Base-by-base conservation (phyloP, 2,113 vertebrate genomes). In the Ariopsis seemanni region DNA sequence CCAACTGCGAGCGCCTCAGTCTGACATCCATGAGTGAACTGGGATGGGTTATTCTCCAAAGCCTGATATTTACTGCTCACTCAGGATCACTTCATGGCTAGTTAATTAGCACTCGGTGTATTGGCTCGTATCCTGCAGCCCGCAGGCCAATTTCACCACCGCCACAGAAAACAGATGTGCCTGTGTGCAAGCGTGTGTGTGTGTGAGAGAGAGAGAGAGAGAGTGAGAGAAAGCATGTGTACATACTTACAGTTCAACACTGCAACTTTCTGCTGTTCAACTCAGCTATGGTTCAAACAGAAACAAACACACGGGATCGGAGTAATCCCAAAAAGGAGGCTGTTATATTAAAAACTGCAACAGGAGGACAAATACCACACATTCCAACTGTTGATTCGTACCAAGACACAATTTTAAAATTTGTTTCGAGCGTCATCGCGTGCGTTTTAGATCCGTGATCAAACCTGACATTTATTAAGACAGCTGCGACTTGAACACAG, bases 51-150 rank as follows among this genome's bases (percentile, higher is more conserved):
- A 88, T 85, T 83, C 90, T 91, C 90, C 79, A 74, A 90, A 89
- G 89, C 82, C 85, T 79, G 87, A 91, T 90, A 91, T 90, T 90
- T 90, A 90, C 87, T 88, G 83, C 90, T 87, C 89, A 67, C 87
- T 81, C 85, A 85, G 89, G 90, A 87, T 83, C 80, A 48, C 85
- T 91, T 91, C 84, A 85, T 86, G 83, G 90, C 85, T 88, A 81
- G 87, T 91, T 90, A 88, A 91, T 91, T 91, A 91, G 87, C 27
- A 80, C 83, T 87, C 50, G 48, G 89, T 77, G 87, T 84, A 88
- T 87, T 89, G 87, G 87, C 87, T 63, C 84, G 75, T 87, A 87
- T 88, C 90, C 90, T 89, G 90, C 75, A 87, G 71, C 82, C 87
- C 79, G 63, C 72, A 78, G 83, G 89, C 87, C 67, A 84, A 91